A percentile compares a stretch with the other conserved stretches of the same genome.
Evolutionary conservation across 1,140 invertebrate genomes (phyloP).

Genomic region (Hycleus phaleratus): DNA sequence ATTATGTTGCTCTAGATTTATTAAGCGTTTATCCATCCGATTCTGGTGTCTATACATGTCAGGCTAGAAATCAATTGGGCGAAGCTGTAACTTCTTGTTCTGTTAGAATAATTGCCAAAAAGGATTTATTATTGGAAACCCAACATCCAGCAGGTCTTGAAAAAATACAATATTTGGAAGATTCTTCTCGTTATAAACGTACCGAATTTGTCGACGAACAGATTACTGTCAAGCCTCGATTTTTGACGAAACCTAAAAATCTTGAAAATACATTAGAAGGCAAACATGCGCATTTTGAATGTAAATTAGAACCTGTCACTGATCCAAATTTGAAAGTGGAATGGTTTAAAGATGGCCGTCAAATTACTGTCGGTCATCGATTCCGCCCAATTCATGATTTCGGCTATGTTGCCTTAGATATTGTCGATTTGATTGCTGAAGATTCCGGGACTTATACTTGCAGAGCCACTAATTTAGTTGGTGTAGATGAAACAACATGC

Average conservation of each 20-base stretch:
- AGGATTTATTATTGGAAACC: slow-evolving; percentile 73
- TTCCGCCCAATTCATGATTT: slow-evolving; percentile 94
- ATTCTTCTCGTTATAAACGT: slow-evolving; percentile 75
- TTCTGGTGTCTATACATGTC: slow-evolving; percentile 91
- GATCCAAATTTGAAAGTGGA: slow-evolving; percentile 90
- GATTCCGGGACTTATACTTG: slow-evolving; percentile 92
- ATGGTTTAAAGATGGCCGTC: slow-evolving; percentile 87
- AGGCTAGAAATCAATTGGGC: slow-evolving; percentile 83
- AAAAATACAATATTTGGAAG: slow-evolving; percentile 86
- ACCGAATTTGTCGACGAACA: slow-evolving; percentile 76
- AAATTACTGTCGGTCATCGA: slow-evolving; percentile 79
- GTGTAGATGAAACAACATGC: slow-evolving; percentile 76
- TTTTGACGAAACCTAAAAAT: slow-evolving; percentile 79
- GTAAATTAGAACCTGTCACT: slow-evolving; percentile 92
- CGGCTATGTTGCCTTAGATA: slow-evolving; percentile 88
- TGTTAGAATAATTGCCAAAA: slow-evolving; percentile 80
- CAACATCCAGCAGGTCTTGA: slow-evolving; percentile 82
- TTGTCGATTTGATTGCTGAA: slow-evolving; percentile 85
- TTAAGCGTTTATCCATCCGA: slow-evolving; percentile 94
- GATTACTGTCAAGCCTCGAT: slow-evolving; percentile 72
- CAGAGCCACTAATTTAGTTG: slow-evolving; percentile 80
- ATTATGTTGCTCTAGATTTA: slow-evolving; percentile 93
- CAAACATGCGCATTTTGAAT: slow-evolving; percentile 94
- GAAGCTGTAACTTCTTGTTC: slow-evolving; percentile 91
- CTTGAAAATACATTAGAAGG: slow-evolving; percentile 80